Base-by-base conservation (phyloP, 2,113 vertebrate species). In the Sapayoa aenigma region DNA sequence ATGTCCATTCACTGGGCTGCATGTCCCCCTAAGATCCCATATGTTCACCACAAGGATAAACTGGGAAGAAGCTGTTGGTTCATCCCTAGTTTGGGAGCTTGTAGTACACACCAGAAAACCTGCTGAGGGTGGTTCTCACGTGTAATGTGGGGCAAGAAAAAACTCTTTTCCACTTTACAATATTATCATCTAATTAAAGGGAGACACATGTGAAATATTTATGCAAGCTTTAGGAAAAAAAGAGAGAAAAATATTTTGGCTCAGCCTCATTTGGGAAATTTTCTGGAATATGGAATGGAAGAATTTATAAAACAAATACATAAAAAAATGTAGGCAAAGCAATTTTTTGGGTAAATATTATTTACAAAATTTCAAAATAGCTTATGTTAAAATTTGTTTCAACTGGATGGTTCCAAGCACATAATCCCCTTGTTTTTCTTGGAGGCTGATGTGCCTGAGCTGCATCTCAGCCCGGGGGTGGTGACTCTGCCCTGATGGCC, bases 161-260 rank as follows among this genome's bases (percentile, higher is more conserved):
- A 95, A 93, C 94, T 69, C 76, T 49, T 95, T 79, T 96, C 94
- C 92, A 93, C 95, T 97, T 97, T 89, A 82, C 87, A 93, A 94
- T 95, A 94, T 96, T 98, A 96, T 98, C 97, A 98, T 97, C 98
- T 98, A 98, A 98, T 98, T 98, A 98, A 98, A 98, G 97, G 96
- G 88, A 95, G 96, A 96, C 94, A 95, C 68, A 41, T 96, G 97
- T 98, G 94, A 98, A 98, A 98, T 98, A 98, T 98, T 98, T 97
- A 98, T 98, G 97, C 97, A 98, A 95, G 95, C 94, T 97, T 97
- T 94, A 97, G 96, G 95, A 76, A 78, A 3, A 33, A 56, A 76
- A 77, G 17, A 24, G 5, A 44, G 7, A 68, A 35, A 27, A 27
- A 63, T 30, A 6, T 9, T 24, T 81, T 83, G 55, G 4, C 49